Conservation (phyloP, 2,113 vertebrate species). For the Dasypus novemcinctus region DNA sequence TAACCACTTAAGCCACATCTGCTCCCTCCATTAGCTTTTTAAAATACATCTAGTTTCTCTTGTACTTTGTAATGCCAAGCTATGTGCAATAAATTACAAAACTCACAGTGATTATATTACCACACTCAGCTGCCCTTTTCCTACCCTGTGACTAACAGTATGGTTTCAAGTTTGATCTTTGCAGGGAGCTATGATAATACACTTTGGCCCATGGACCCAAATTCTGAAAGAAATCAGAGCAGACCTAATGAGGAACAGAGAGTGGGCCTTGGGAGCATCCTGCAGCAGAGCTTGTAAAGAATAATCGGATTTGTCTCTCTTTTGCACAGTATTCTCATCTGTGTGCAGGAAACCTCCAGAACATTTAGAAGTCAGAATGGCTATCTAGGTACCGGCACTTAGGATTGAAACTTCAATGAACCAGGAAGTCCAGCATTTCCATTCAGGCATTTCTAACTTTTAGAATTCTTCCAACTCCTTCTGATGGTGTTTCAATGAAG, state of each 20-base stretch:
- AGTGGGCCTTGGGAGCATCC: neutral
- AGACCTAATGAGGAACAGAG: constrained; percentile 23
- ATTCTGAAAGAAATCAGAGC: constrained; percentile 21
- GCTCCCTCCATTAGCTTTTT: neutral
- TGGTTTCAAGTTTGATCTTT: neutral
- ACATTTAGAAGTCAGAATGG: neutral
- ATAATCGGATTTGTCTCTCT: neutral
- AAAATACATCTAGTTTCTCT: neutral
- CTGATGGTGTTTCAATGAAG: constrained; percentile 3
- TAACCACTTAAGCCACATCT: too few species aligned
- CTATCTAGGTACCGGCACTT: neutral
- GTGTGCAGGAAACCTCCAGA: neutral
- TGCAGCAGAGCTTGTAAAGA: neutral
- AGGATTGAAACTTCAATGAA: neutral
- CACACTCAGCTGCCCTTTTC: neutral
- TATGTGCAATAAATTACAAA: neutral
- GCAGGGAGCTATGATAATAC: constrained; percentile 19
- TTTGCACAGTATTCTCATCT: neutral
- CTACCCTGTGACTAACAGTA: neutral
- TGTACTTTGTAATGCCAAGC: neutral
- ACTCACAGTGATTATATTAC: neutral
- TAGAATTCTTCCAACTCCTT: neutral
- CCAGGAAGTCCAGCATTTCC: neutral
- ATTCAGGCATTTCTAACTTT: neutral
- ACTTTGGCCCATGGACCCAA: neutral